These are phyloP conservation scores for Cottoperca gobio DNA, from an alignment of 2,797 vertebrate species.

Conservation along the genomic window DNA sequence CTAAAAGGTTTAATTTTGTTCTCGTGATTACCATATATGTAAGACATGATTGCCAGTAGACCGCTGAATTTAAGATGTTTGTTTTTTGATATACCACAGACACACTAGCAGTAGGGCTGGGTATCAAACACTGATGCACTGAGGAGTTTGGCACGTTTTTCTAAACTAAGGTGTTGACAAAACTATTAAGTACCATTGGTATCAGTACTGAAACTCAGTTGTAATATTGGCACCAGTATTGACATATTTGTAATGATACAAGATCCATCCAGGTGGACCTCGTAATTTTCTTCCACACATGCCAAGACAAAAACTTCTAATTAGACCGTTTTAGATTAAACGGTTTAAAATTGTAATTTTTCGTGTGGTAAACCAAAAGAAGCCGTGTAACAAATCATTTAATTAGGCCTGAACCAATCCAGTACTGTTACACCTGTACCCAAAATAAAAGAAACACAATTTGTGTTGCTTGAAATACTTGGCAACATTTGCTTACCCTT, in stretches of 20 bases:
- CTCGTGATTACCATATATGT: neutral
- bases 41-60: neutral
- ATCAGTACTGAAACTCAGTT: neutral
- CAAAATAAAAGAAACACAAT: neutral
- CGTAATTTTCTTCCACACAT: neutral
- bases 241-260: neutral
- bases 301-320: neutral
- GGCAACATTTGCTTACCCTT: neutral
- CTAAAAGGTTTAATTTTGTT: slow-evolving; percentile 4
- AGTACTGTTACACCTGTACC: neutral
- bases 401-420: neutral
- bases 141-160: neutral
- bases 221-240: neutral
- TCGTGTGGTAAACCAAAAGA: neutral
- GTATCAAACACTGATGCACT: neutral
- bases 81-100: too few species aligned
- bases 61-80: neutral
- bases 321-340: too few species aligned
- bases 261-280: neutral
- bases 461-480: neutral
- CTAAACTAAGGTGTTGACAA: neutral
- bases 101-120: neutral
- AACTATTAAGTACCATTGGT: neutral
- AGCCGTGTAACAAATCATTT: neutral
- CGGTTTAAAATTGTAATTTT: too few species aligned